phyloP scores from a whole-genome alignment of 2,888 invertebrate genomes.

The Falcaria lacertinaria region DNA sequence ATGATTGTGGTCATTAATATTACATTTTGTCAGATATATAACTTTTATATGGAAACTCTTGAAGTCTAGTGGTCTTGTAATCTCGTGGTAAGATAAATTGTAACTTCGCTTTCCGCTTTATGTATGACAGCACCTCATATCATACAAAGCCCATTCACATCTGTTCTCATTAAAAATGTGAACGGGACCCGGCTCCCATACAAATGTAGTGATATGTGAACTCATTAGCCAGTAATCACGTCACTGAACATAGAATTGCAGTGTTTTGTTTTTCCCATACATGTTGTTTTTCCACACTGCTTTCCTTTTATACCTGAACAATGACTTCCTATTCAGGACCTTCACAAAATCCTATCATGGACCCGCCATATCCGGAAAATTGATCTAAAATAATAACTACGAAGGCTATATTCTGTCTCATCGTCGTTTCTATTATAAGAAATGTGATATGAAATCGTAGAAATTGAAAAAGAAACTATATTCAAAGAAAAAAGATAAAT shows the following conservation, averaged over 20 bases:
- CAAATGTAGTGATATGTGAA: conserved; percentile 32
- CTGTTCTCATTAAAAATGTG: conserved; percentile 44
- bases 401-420: not conserved
- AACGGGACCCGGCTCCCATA: conserved; percentile 32
- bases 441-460: not conserved
- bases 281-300: not conserved
- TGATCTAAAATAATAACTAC: no score
- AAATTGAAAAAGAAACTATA: not conserved
- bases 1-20: no score
- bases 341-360: no score
- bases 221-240: conserved; percentile 48
- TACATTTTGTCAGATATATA: no score
- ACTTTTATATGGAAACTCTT: no score
- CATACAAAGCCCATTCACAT: conserved; percentile 23
- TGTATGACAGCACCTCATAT: not conserved
- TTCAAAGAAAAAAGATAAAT: not conserved
- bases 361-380: no score
- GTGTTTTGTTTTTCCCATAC: conserved; percentile 24
- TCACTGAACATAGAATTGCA: conserved; percentile 20
- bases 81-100: no score
- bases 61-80: no score
- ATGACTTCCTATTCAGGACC: no score
- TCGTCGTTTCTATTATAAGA: not conserved
- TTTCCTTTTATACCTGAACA: no score
- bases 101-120: not conserved